phyloP scores from a whole-genome alignment of 2,797 vertebrate genomes.

The Poecilia gillii region DNA sequence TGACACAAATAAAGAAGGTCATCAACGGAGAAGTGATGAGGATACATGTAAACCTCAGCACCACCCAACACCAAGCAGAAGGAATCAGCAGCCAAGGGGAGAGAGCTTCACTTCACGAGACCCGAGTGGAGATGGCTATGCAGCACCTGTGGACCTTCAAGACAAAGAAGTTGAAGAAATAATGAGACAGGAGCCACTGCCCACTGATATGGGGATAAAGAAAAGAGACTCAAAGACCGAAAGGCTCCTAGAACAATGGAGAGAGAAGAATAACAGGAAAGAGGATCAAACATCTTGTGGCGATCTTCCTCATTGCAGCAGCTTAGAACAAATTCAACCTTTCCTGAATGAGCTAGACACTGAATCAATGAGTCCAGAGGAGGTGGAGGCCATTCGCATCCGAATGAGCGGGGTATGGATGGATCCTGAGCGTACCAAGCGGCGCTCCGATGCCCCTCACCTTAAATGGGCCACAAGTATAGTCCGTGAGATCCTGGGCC shows the following conservation, averaged over 20 bases:
- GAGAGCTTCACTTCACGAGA: slow-evolving; percentile 3
- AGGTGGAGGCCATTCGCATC: slow-evolving; percentile 64
- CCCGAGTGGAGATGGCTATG: slow-evolving; percentile 1
- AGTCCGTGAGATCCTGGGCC: slow-evolving; percentile 75
- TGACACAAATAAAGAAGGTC: slow-evolving; percentile 19
- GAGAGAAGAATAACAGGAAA: slow-evolving; percentile 49
- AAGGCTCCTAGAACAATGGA: slow-evolving; percentile 69
- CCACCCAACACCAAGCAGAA: slow-evolving; percentile 26
- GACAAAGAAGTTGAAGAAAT: slow-evolving; percentile 11
- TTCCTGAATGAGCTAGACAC: slow-evolving; percentile 39
- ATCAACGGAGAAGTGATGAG: slow-evolving; percentile 12
- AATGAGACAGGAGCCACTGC: slow-evolving; percentile 32
- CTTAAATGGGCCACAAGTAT: slow-evolving; percentile 81
- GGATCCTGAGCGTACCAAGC: slow-evolving; percentile 67
- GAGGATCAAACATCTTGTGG: neutral
- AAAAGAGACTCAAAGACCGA: slow-evolving; percentile 71
- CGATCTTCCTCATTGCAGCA: slow-evolving; percentile 22
- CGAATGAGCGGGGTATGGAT: slow-evolving; percentile 65
- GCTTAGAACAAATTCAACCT: slow-evolving; percentile 44
- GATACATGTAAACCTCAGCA: slow-evolving; percentile 15
- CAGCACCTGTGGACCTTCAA: slow-evolving; percentile 12
- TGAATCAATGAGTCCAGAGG: slow-evolving; percentile 58
- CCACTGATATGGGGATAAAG: slow-evolving; percentile 25
- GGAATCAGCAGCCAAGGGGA: slow-evolving; percentile 17
- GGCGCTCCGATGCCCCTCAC: slow-evolving; percentile 78